Evolutionary conservation across 2,888 invertebrate species (phyloP).

Genomic region (Pyralis farinalis): DNA sequence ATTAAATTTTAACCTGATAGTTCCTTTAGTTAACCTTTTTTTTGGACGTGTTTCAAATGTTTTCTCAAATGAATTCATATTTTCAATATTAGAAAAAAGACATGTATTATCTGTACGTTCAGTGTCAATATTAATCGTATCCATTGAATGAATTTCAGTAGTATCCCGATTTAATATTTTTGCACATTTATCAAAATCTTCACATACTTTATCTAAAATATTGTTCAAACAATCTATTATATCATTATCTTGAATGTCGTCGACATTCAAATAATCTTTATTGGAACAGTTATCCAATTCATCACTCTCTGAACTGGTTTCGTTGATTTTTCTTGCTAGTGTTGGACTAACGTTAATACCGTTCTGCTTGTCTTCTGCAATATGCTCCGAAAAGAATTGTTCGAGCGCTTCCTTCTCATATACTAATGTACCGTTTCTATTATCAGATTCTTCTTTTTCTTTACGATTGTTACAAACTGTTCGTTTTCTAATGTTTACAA

Average conservation of each 20-base stretch:
- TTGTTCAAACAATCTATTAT: conserved; percentile 50
- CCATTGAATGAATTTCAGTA: background rate
- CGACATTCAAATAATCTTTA: conserved; percentile 20
- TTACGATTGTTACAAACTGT: conserved; percentile 12
- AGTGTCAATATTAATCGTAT: background rate
- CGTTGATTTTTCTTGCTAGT: conserved; percentile 52
- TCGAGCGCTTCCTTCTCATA: conserved; percentile 40
- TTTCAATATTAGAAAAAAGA: conserved; percentile 10
- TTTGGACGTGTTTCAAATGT: conserved; percentile 10
- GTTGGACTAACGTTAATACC: conserved; percentile 47
- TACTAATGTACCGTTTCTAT: conserved; percentile 11
- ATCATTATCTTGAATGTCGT: conserved; percentile 35
- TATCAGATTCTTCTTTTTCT: conserved; percentile 12
- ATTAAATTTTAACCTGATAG: conserved; percentile 32
- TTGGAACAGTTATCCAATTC: conserved; percentile 30
- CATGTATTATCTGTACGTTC: background rate
- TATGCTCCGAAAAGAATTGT: conserved; percentile 51
- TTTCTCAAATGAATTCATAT: conserved; percentile 17
- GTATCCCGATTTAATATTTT: conserved; percentile 29
- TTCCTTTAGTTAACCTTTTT: conserved; percentile 14
- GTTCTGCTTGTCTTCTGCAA: conserved; percentile 30
- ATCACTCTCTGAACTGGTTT: conserved; percentile 51
- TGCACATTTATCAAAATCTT: conserved; percentile 42
- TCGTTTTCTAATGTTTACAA: conserved; percentile 30
- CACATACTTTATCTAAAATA: conserved; percentile 53